phyloP scores from a whole-genome alignment of 2,797 vertebrate genomes.

The Poecilia picta region DNA sequence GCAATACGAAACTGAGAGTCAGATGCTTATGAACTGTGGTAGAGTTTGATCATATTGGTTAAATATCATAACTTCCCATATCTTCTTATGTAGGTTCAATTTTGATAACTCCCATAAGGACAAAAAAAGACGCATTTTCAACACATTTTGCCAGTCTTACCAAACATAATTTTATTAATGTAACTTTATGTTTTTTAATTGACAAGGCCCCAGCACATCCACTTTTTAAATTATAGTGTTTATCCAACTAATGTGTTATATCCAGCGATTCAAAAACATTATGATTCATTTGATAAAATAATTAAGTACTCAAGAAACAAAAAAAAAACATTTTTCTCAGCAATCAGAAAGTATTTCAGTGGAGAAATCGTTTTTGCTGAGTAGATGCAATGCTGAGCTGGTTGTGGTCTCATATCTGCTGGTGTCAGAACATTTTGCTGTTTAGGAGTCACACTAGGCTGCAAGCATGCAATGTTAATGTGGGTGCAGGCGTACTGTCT shows the following conservation, averaged over 20 bases:
- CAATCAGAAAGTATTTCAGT: neutral
- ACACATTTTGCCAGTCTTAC: neutral
- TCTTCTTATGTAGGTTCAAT: neutral
- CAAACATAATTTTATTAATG: neutral
- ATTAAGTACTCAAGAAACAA: neutral
- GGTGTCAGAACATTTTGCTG: conserved; percentile 9
- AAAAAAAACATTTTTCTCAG: neutral
- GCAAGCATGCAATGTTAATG: conserved; percentile 13
- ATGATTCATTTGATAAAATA: neutral
- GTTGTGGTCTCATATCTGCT: conserved; percentile 34
- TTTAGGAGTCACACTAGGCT: neutral
- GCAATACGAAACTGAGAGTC: neutral
- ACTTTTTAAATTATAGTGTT: neutral
- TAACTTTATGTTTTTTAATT: neutral
- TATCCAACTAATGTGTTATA: neutral
- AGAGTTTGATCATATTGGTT: neutral
- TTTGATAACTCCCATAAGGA: neutral
- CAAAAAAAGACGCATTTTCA: neutral
- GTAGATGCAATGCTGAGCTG: neutral
- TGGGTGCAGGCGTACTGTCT: conserved; percentile 11
- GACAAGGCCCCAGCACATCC: neutral
- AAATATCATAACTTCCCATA: neutral
- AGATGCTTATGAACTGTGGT: neutral
- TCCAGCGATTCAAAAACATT: neutral
- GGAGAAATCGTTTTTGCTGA: conserved; percentile 13